phyloP scores from a whole-genome alignment of 2,797 vertebrate species.

The Microctenopoma steveboyesi region DNA sequence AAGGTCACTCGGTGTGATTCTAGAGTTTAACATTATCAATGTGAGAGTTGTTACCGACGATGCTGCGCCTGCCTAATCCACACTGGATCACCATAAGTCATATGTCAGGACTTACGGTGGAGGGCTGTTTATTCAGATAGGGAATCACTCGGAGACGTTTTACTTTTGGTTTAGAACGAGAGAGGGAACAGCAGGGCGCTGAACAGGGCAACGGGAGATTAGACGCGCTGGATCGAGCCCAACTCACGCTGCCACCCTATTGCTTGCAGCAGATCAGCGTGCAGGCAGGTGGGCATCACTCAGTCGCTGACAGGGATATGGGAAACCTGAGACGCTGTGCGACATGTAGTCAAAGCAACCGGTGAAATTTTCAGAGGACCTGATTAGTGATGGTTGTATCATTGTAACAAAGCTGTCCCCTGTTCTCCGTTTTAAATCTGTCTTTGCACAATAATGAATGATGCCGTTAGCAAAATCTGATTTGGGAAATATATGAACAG shows the following conservation, averaged over 20 bases:
- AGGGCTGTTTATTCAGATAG: slow-evolving; percentile 46
- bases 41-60: slow-evolving; percentile 37
- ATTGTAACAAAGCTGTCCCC: background rate
- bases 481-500: background rate
- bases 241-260: slow-evolving; percentile 33
- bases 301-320: slow-evolving; percentile 9
- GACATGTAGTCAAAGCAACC: background rate
- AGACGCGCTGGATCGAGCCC: slow-evolving; percentile 41
- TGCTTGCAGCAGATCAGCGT: slow-evolving; percentile 3
- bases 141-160: slow-evolving; percentile 36
- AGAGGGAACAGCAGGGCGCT: slow-evolving; percentile 52
- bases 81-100: slow-evolving; percentile 66
- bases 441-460: no score
- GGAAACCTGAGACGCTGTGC: background rate
- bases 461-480: no score
- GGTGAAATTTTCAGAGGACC: slow-evolving; percentile 10
- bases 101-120: slow-evolving; percentile 55
- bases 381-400: slow-evolving; percentile 7
- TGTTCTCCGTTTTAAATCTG: background rate
- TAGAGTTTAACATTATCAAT: slow-evolving; percentile 31
- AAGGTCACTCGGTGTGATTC: background rate
- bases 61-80: slow-evolving; percentile 58
- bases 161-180: slow-evolving; percentile 27
- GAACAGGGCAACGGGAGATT: slow-evolving; percentile 58
- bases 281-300: slow-evolving; percentile 44